Conservation (phyloP, 2,113 vertebrate species). For the Synchiropus splendidus region DNA sequence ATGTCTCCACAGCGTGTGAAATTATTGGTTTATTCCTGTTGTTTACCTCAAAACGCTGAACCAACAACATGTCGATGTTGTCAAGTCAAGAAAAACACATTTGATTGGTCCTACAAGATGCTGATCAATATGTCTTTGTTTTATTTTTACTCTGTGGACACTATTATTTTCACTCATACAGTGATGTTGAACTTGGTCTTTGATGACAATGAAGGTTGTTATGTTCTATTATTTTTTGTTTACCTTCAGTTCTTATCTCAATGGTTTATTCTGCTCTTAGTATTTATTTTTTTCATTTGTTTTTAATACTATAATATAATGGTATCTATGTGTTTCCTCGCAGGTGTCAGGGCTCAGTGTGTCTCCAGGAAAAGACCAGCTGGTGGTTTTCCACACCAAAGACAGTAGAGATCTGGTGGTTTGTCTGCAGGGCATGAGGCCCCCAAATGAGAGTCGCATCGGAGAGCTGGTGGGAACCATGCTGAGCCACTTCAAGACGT, state of each 20-base stretch:
- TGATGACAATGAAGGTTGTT: too few relatives aligned
- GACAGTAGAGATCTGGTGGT: slow-evolving; percentile 92
- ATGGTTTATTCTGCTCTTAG: too few relatives aligned
- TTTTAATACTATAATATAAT: too few relatives aligned
- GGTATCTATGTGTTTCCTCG: neutral
- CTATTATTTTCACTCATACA: too few relatives aligned
- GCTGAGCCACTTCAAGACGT: slow-evolving; percentile 94
- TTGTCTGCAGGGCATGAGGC: slow-evolving; percentile 80
- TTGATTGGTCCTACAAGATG: slow-evolving; percentile 14
- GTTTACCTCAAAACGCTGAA: neutral
- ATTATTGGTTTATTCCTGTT: slow-evolving; percentile 13
- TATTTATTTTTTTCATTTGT: too few relatives aligned
- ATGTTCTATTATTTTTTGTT: too few relatives aligned
- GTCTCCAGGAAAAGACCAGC: slow-evolving; percentile 93
- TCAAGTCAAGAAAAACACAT: slow-evolving; percentile 10
- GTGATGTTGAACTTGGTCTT: too few relatives aligned
- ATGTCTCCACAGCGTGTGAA: slow-evolving; percentile 15
- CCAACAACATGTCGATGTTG: neutral
- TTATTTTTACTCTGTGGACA: too few relatives aligned
- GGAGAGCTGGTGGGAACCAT: slow-evolving; percentile 91
- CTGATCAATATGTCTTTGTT: slow-evolving; percentile 27
- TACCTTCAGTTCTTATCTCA: too few relatives aligned
- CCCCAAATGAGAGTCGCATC: slow-evolving; percentile 79
- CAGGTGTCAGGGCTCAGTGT: slow-evolving; percentile 91
- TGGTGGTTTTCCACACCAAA: slow-evolving; percentile 95